Evolutionary conservation across 2,797 vertebrate genomes (phyloP).

Genomic region (Lepus oiostolus): DNA sequence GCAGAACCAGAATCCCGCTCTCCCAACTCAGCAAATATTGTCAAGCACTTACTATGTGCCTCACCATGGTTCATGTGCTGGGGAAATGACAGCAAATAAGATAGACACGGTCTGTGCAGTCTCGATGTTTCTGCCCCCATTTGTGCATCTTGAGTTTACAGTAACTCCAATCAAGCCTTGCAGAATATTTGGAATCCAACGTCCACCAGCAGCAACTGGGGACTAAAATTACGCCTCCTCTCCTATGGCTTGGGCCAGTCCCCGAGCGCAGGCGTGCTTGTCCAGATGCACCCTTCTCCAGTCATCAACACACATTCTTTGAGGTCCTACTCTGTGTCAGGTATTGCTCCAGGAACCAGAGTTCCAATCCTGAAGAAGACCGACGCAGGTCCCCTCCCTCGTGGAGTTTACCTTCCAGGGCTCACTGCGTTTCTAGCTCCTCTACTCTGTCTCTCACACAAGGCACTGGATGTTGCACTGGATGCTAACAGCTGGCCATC

Average conservation of each 20-base stretch:
- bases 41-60: neutral
- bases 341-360: neutral
- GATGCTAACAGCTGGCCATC: neutral
- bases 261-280: neutral
- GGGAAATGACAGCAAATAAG: neutral
- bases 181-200: constrained; percentile 50
- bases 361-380: neutral
- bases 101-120: neutral
- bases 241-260: constrained; percentile 4
- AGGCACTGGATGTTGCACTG: neutral
- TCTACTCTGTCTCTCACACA: neutral
- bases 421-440: neutral
- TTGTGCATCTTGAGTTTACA: constrained; percentile 37
- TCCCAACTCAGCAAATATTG: neutral
- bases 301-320: neutral
- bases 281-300: constrained; percentile 3
- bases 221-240: constrained; percentile 74
- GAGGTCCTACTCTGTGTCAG: neutral
- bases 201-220: constrained; percentile 67
- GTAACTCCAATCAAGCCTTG: constrained; percentile 69
- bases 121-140: neutral
- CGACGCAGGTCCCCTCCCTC: neutral
- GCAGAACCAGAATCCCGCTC: neutral
- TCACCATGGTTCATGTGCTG: neutral
- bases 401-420: neutral